A percentile compares a stretch with the other conserved stretches of the same genome.
phyloP scores from a whole-genome alignment of 2,797 vertebrate genomes.

The Gallinago solitaria region DNA sequence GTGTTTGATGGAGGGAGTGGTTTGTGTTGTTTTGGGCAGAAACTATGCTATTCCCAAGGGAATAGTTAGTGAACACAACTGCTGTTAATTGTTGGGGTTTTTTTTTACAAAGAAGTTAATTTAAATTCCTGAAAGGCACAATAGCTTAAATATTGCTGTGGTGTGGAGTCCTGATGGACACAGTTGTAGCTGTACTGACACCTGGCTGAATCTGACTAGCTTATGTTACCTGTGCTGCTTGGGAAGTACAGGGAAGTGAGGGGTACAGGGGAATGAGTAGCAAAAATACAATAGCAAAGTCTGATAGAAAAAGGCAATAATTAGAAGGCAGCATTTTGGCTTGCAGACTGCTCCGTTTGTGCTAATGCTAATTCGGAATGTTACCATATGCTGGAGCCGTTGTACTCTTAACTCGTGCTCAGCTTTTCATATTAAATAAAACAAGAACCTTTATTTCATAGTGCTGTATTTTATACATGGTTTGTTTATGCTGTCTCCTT shows the following conservation, averaged over 20 bases:
- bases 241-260: background rate
- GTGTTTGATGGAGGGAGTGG: background rate
- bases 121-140: background rate
- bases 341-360: background rate
- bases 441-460: background rate
- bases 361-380: background rate
- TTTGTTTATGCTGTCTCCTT: background rate
- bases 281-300: background rate
- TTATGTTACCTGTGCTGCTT: background rate
- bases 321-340: background rate
- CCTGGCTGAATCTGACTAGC: background rate
- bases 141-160: background rate
- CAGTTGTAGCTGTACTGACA: background rate
- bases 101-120: background rate
- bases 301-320: background rate
- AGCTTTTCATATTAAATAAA: slow-evolving; percentile 31
- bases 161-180: background rate
- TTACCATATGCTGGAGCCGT: background rate
- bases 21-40: background rate
- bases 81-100: background rate
- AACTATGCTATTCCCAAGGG: background rate
- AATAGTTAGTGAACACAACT: background rate
- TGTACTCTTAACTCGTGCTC: background rate
- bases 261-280: background rate
- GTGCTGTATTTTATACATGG: background rate